Base-by-base conservation (phyloP, 2,113 vertebrate species). In the Carollia perspicillata region DNA sequence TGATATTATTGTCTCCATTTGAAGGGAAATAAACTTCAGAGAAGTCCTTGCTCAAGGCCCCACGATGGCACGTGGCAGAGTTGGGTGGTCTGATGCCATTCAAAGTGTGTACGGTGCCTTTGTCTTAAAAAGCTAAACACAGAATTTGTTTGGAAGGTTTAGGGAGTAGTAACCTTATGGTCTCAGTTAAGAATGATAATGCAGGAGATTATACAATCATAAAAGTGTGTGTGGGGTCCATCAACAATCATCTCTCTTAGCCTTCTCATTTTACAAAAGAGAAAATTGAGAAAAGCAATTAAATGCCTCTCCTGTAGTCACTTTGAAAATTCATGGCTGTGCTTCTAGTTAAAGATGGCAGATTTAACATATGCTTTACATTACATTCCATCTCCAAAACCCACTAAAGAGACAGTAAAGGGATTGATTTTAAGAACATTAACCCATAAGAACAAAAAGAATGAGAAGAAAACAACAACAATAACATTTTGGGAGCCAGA, bases 331-430 rank as follows among this genome's bases (percentile, higher is more conserved):
- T 95, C 89, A 75, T 66, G 86, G 63, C 79, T 95, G 72, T 89
- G 89, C 68, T 91, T 97, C 90, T 91, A 83, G 83, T 96, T 95
- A 93, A 84, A 96, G 80, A 92, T 60, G 85, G 89, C 86, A 92
- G 71, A 85, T 75, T 94, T 95, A 93, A 90, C 97, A 97, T 95
- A 91, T 95, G 97, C 91, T 96, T 93, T 84, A 35, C 37, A 94
- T 97, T 96, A 63, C 33, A 42, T 37, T 71, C 49, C 79, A 78
- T 78, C 53, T 90, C 95, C 53, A 8, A 92, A 90, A 88, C 68
- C 42, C 96, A 94, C 93, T 96, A 85, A 93, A 95, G 96, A 96
- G 93, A 89, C 96, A 95, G 93, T 94, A 91, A 96, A 95, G 77
- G 97, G 72, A 91, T 65, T 65, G 93, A 93, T 97, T 96, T 93